Conservation (phyloP, 2,113 vertebrate genomes). For the Xenopus tropicalis region DNA sequence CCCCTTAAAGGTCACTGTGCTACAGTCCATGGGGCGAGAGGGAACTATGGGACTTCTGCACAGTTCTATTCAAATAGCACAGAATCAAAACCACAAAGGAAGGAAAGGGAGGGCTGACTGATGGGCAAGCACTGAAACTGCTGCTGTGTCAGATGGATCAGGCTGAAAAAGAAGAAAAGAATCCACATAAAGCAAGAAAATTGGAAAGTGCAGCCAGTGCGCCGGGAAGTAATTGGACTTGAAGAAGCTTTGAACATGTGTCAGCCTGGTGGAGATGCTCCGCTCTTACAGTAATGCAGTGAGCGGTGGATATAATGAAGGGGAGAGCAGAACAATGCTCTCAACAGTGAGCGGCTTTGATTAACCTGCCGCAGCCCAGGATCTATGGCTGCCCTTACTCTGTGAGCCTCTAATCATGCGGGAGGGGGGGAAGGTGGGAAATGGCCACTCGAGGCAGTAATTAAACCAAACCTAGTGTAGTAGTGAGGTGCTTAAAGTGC, state of each 20-base stretch:
- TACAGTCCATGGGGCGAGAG: not conserved
- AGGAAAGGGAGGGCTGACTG: constrained; percentile 1
- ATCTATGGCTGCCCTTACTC: constrained; percentile 34
- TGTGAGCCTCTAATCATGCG: constrained; percentile 11
- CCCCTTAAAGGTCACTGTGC: no score
- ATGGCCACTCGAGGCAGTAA: constrained; percentile 2
- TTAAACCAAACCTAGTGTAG: constrained; percentile 3
- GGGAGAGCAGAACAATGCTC: constrained; percentile 56
- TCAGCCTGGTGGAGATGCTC: constrained; percentile 62
- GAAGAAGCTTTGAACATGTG: constrained; percentile 71
- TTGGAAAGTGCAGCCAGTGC: constrained; percentile 64
- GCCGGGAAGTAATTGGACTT: constrained; percentile 73
- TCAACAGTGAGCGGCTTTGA: constrained; percentile 62
- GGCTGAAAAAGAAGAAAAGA: constrained; percentile 47
- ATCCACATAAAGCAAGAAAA: constrained; percentile 57
- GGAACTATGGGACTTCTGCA: constrained; percentile 14
- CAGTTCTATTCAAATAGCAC: constrained; percentile 16
- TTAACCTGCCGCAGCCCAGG: constrained; percentile 64
- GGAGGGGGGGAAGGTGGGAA: constrained; percentile 2
- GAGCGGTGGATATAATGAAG: constrained; percentile 68
- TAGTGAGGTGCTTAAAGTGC: not conserved
- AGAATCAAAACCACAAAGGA: constrained; percentile 25
- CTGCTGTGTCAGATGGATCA: constrained; percentile 54
- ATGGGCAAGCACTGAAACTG: constrained; percentile 46
- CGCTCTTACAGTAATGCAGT: constrained; percentile 59